Conservation (phyloP, 2,888 invertebrate genomes). For the Ichneumoninae sp. region DNA sequence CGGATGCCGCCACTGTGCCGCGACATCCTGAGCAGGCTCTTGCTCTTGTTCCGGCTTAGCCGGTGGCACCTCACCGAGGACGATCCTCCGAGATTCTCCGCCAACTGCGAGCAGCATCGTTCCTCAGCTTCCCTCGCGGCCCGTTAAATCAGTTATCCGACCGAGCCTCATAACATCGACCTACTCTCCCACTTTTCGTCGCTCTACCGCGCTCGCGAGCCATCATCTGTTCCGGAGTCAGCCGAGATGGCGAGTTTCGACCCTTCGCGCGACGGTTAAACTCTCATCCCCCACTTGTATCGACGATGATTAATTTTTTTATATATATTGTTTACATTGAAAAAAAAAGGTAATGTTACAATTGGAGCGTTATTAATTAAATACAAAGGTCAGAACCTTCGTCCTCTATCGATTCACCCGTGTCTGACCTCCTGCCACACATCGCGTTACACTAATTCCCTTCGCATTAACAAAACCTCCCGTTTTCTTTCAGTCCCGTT, state of each 20-base stretch:
- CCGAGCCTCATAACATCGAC: constrained; percentile 27
- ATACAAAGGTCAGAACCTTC: constrained; percentile 30
- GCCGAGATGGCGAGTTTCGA: not conserved
- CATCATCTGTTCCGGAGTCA: constrained; percentile 21
- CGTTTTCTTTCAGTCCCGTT: not conserved
- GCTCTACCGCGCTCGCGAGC: not conserved
- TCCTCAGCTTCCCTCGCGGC: constrained; percentile 64
- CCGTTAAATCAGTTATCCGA: constrained; percentile 27
- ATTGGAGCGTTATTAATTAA: constrained; percentile 32
- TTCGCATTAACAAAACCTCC: not conserved
- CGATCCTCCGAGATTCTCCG: constrained; percentile 84
- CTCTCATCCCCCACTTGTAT: not conserved
- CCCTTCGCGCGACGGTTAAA: not conserved
- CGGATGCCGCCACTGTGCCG: constrained; percentile 79
- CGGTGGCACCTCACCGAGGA: constrained; percentile 82
- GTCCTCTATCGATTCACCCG: constrained; percentile 34
- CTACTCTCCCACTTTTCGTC: constrained; percentile 35
- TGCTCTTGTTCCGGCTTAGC: constrained; percentile 80
- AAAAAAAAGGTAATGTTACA: not conserved
- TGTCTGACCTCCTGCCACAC: not conserved
- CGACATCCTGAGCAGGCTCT: constrained; percentile 82
- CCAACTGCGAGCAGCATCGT: constrained; percentile 87
- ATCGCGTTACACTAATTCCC: not conserved
- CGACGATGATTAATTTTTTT: not conserved
- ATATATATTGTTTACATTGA: not conserved